Conservation (phyloP, 2,797 vertebrate species). For the Mastacembelus armatus region DNA sequence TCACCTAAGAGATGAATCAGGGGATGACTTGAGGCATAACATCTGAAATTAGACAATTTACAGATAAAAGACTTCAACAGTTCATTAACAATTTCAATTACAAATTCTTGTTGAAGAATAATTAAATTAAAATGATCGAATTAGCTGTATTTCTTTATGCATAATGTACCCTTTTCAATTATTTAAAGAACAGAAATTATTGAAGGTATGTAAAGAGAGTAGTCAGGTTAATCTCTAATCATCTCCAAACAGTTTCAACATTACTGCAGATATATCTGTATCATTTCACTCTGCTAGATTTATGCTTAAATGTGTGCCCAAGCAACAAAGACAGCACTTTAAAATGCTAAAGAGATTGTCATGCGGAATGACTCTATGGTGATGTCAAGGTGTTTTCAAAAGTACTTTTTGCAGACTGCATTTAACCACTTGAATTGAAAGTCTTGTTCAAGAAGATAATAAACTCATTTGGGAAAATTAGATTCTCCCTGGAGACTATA, state of each 20-base stretch:
- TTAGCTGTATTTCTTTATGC: slow-evolving; percentile 59
- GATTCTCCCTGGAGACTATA: background rate
- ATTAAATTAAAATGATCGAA: slow-evolving; percentile 75
- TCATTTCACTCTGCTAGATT: background rate
- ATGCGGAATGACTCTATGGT: slow-evolving; percentile 6
- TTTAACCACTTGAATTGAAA: slow-evolving; percentile 34
- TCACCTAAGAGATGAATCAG: slow-evolving; percentile 69
- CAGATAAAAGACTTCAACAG: slow-evolving; percentile 64
- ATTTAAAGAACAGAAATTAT: slow-evolving; percentile 64
- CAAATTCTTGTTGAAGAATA: slow-evolving; percentile 65
- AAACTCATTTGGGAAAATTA: slow-evolving; percentile 28
- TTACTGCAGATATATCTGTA: background rate
- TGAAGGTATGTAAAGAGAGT: slow-evolving; percentile 49
- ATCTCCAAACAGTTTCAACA: slow-evolving; percentile 1
- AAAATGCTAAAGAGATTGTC: slow-evolving; percentile 23
- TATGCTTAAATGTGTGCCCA: background rate
- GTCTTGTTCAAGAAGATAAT: slow-evolving; percentile 17
- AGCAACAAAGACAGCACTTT: slow-evolving; percentile 7
- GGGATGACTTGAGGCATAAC: slow-evolving; percentile 71
- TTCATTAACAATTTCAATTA: slow-evolving; percentile 82
- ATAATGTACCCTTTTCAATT: slow-evolving; percentile 65
- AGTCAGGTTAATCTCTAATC: slow-evolving; percentile 26
- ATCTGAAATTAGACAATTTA: slow-evolving; percentile 72
- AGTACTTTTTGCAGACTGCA: slow-evolving; percentile 22
- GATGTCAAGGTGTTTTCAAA: slow-evolving; percentile 23